A percentile compares a stretch with the other conserved stretches of the same genome.
Evolutionary conservation across 30 jellyfish, hydroid and myxozoan genomes (phyloP).

Genomic region (Turritopsis rubra): DNA sequence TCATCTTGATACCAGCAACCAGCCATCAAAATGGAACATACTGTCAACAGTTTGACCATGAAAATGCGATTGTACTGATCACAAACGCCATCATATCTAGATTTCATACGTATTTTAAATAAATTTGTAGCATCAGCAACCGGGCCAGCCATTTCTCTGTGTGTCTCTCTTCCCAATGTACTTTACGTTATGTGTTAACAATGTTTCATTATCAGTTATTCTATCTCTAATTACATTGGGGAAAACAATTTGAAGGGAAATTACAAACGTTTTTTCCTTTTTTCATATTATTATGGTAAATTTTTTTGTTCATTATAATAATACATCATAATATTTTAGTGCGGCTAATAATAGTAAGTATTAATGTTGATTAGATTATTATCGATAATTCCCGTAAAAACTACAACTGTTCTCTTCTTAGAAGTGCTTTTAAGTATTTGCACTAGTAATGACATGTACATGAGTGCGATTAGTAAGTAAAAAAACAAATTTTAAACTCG

Average conservation of each 20-base stretch:
- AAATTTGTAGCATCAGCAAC: background rate
- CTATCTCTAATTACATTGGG: background rate
- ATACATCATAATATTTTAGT: too few relatives aligned
- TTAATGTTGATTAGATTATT: too few relatives aligned
- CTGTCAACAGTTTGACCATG: constrained; percentile 33
- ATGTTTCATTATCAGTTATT: background rate
- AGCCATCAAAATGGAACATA: constrained; percentile 22
- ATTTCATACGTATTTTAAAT: constrained; percentile 14
- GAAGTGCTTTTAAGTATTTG: too few relatives aligned
- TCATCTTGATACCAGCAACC: constrained; percentile 27
- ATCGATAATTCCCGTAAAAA: too few relatives aligned
- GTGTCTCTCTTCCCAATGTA: background rate
- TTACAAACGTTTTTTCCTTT: too few relatives aligned
- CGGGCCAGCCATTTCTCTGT: background rate
- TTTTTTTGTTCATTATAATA: too few relatives aligned
- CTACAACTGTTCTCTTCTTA: too few relatives aligned
- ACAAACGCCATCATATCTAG: constrained; percentile 25
- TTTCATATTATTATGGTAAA: too few relatives aligned
- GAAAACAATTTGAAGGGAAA: background rate
- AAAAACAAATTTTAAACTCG: too few relatives aligned
- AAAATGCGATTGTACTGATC: constrained; percentile 39
- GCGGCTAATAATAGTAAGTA: too few relatives aligned
- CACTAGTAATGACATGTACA: too few relatives aligned
- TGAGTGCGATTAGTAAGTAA: too few relatives aligned
- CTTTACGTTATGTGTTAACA: background rate